Conservation (phyloP, 1,140 invertebrate species). For the Eubasilissa regina region DNA sequence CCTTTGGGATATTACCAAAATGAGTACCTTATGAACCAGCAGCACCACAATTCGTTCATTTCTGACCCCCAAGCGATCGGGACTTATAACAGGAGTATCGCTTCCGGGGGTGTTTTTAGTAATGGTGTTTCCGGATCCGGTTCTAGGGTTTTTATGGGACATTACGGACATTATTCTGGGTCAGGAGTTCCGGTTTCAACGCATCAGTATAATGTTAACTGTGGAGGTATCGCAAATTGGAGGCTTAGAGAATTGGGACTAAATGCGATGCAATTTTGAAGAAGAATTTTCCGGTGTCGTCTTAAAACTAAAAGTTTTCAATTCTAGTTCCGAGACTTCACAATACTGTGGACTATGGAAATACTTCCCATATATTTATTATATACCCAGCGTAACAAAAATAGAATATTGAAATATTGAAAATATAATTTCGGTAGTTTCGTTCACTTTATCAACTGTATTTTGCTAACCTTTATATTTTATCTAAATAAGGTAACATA, state of each 20-base stretch:
- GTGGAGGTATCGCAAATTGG: conserved; percentile 59
- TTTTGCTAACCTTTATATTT: too few relatives aligned
- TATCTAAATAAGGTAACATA: too few relatives aligned
- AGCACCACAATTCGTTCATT: conserved; percentile 24
- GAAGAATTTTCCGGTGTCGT: too few relatives aligned
- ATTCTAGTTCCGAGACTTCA: too few relatives aligned
- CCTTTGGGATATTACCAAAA: conserved; percentile 68
- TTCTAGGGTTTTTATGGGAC: conserved; percentile 65
- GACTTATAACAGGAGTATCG: conserved; percentile 44
- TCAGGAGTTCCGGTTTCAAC: conserved; percentile 63
- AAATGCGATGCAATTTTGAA: conserved; percentile 69
- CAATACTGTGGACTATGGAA: too few relatives aligned
- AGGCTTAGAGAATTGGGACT: conserved; percentile 70
- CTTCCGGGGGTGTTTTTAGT: conserved; percentile 34
- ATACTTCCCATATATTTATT: too few relatives aligned
- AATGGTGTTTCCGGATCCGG: conserved; percentile 56
- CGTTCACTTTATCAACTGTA: too few relatives aligned
- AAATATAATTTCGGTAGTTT: too few relatives aligned
- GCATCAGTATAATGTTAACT: conserved; percentile 69
- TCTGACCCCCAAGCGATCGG: conserved; percentile 39
- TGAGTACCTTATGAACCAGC: conserved; percentile 71
- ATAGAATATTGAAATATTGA: too few relatives aligned
- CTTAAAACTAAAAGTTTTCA: too few relatives aligned
- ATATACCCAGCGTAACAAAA: too few relatives aligned
- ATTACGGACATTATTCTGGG: conserved; percentile 63